phyloP scores from a whole-genome alignment of 1,140 invertebrate genomes.

The Cyclargus thomasi region DNA sequence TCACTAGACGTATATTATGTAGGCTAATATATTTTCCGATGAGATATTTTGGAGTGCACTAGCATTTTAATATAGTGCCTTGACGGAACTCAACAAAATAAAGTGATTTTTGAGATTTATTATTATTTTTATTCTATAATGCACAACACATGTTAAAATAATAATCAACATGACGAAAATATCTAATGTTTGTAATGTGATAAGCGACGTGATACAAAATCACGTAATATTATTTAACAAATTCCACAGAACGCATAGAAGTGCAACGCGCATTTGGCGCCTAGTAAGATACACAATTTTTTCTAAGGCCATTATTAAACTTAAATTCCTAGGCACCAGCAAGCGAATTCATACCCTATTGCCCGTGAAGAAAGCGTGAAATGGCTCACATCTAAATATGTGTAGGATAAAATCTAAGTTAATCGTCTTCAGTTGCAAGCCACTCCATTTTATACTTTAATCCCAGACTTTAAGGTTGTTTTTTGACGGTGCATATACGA shows the following conservation, averaged over 20 bases:
- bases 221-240: constrained; percentile 35
- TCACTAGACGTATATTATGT: too few species aligned
- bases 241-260: constrained; percentile 46
- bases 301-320: constrained; percentile 64
- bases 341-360: constrained; percentile 32
- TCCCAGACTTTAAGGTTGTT: constrained; percentile 25
- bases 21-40: too few species aligned
- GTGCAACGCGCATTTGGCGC: constrained; percentile 68
- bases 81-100: too few species aligned
- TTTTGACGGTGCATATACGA: constrained; percentile 25
- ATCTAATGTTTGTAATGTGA: background rate
- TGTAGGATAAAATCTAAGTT: constrained; percentile 63
- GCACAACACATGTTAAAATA: background rate
- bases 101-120: too few species aligned
- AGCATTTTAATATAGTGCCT: too few species aligned
- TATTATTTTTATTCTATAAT: too few species aligned
- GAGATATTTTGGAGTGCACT: too few species aligned
- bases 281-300: constrained; percentile 59
- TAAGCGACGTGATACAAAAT: constrained; percentile 26
- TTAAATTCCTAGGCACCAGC: constrained; percentile 49
- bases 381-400: constrained; percentile 20
- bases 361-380: constrained; percentile 22
- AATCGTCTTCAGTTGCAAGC: constrained; percentile 43
- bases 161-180: background rate
- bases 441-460: constrained; percentile 23